Evolutionary conservation across 2,113 vertebrate genomes (phyloP).

Genomic region (Axis porcinus): DNA sequence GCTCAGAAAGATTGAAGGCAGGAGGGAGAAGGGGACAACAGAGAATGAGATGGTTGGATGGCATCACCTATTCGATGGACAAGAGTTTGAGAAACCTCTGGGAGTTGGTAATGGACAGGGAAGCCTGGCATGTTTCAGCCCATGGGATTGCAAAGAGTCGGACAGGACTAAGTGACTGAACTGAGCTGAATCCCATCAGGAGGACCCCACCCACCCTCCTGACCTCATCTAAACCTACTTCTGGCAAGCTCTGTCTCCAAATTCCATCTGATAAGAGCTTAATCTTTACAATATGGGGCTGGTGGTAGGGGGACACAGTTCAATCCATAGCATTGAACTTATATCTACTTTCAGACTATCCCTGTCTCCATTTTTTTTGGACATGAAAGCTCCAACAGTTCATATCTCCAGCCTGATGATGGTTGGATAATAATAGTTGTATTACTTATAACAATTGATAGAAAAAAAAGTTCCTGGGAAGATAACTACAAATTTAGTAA

Average conservation of each 20-base stretch:
- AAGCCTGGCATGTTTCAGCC: background rate
- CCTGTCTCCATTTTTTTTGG: background rate
- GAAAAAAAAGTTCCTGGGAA: background rate
- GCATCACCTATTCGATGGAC: background rate
- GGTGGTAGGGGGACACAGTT: background rate
- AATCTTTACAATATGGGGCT: background rate
- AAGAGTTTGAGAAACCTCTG: background rate
- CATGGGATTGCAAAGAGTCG: background rate
- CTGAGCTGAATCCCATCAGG: background rate
- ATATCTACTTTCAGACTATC: background rate
- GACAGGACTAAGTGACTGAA: background rate
- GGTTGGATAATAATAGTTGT: background rate
- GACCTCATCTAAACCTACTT: background rate
- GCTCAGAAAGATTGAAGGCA: background rate
- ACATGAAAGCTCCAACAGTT: background rate
- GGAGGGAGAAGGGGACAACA: background rate
- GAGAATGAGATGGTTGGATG: background rate
- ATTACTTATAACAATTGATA: background rate
- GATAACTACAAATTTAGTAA: background rate
- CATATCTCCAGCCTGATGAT: background rate
- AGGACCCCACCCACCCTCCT: background rate
- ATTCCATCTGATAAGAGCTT: background rate
- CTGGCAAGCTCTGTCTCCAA: background rate
- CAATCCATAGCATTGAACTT: background rate
- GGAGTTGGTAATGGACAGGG: background rate